A percentile compares a stretch with the other conserved stretches of the same genome.
These are phyloP conservation scores for Varanus komodoensis DNA, from an alignment of 2,113 vertebrate species.

Conservation along the genomic window DNA sequence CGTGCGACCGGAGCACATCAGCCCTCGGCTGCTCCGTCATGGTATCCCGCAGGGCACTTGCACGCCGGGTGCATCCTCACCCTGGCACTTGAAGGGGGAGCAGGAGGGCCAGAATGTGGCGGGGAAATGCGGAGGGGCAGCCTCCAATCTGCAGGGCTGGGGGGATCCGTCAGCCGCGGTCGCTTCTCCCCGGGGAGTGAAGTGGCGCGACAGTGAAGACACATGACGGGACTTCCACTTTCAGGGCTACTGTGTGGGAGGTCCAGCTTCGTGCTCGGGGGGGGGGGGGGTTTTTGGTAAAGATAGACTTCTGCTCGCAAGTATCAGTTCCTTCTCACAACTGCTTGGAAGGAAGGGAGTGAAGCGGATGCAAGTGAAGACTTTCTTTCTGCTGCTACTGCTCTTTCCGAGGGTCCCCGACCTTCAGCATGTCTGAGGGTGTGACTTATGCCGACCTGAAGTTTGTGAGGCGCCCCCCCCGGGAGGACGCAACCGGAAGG, in stretches of 20 bases:
- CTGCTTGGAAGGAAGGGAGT: not conserved
- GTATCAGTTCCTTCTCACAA: not conserved
- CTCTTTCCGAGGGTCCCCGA: not conserved
- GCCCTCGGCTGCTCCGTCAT: too few relatives aligned
- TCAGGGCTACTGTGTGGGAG: too few relatives aligned
- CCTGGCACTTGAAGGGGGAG: too few relatives aligned
- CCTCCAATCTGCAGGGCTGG: not conserved
- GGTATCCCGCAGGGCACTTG: too few relatives aligned
- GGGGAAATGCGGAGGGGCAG: not conserved
- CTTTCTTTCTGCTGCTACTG: not conserved
- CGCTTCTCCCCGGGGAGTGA: not conserved
- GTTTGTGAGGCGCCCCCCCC: conserved; percentile 63
- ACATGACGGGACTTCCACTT: not conserved
- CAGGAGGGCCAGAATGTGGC: too few relatives aligned
- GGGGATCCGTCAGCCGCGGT: not conserved
- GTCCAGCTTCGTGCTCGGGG: not conserved
- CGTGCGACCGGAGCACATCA: too few relatives aligned
- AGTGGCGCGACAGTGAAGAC: not conserved
- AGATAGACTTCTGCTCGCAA: not conserved
- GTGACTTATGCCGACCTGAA: conserved; percentile 68
- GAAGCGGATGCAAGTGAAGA: not conserved
- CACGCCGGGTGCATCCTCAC: too few relatives aligned
- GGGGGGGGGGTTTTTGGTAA: not conserved
- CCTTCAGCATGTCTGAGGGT: conserved; percentile 53
- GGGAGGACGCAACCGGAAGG: conserved; percentile 39